phyloP scores from a whole-genome alignment of 92 coral and sea anemone species.

The Bergia puertoricense region DNA sequence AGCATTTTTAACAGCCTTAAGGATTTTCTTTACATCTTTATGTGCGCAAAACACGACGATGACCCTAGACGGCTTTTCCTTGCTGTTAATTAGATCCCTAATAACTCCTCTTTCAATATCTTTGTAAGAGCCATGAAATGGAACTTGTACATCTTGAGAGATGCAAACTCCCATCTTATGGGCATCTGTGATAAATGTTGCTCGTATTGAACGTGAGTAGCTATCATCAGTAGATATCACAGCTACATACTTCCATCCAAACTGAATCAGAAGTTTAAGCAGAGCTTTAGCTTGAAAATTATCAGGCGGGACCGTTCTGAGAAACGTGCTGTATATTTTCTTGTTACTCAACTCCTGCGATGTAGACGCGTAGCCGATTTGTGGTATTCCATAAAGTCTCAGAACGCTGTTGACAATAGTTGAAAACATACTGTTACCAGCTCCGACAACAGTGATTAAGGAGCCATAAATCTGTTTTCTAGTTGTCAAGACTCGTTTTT shows the following conservation, averaged over 20 bases:
- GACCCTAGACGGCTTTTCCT: constrained; percentile 37
- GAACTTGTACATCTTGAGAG: constrained; percentile 51
- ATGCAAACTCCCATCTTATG: constrained; percentile 57
- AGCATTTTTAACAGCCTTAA: constrained; percentile 49
- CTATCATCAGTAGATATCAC: constrained; percentile 67
- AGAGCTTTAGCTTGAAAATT: constrained; percentile 67
- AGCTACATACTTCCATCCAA: constrained; percentile 68
- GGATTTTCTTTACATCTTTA: constrained; percentile 40
- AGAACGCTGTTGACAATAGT: constrained; percentile 57
- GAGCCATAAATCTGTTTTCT: background rate
- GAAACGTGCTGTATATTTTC: constrained; percentile 63
- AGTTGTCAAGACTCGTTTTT: background rate
- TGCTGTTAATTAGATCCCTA: constrained; percentile 31
- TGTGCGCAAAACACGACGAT: constrained; percentile 58
- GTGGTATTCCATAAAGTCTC: constrained; percentile 61
- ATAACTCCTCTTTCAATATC: constrained; percentile 33
- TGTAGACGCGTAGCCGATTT: constrained; percentile 72
- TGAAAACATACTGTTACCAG: constrained; percentile 68
- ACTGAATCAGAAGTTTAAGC: constrained; percentile 54
- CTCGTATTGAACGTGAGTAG: constrained; percentile 67
- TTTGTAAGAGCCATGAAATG: constrained; percentile 36
- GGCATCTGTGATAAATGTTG: constrained; percentile 47
- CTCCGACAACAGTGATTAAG: constrained; percentile 63
- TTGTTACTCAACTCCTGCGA: constrained; percentile 63
- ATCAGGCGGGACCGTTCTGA: constrained; percentile 75